A percentile compares a stretch with the other conserved stretches of the same genome.
phyloP scores from a whole-genome alignment of 1,140 invertebrate genomes.

The Caenorhabditis briggsae region DNA sequence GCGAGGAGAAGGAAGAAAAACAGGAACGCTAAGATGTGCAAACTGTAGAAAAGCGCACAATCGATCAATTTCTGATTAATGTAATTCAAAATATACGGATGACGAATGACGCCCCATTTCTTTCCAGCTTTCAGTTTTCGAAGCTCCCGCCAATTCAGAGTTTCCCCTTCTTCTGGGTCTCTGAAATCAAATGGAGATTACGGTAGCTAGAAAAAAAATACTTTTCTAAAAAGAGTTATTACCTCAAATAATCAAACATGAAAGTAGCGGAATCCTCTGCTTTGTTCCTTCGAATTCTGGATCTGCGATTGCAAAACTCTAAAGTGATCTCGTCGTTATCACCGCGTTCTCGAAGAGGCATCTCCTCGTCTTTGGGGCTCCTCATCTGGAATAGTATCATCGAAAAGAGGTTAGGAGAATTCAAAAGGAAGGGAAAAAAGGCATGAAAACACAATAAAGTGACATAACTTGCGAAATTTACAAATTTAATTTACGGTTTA shows the following conservation, averaged over 20 bases:
- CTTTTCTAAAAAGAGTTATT: too few relatives aligned
- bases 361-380: neutral
- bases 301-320: constrained; percentile 2
- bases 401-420: neutral
- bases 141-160: constrained; percentile 1
- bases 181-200: neutral
- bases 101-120: constrained; percentile 65
- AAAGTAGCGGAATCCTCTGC: constrained; percentile 32
- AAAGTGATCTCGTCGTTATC: neutral
- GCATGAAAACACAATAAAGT: neutral
- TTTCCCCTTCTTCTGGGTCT: neutral
- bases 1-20: constrained; percentile 60
- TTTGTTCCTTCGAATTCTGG: constrained; percentile 28
- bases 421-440: neutral
- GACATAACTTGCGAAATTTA: neutral
- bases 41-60: constrained; percentile 61
- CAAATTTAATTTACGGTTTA: too few relatives aligned
- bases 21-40: constrained; percentile 59
- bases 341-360: neutral
- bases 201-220: neutral
- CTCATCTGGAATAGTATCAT: neutral
- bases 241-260: constrained; percentile 19
- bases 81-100: constrained; percentile 60
- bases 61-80: constrained; percentile 62
- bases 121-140: constrained; percentile 54